phyloP scores from a whole-genome alignment of 2,888 invertebrate species.

The Elysia crispata region DNA sequence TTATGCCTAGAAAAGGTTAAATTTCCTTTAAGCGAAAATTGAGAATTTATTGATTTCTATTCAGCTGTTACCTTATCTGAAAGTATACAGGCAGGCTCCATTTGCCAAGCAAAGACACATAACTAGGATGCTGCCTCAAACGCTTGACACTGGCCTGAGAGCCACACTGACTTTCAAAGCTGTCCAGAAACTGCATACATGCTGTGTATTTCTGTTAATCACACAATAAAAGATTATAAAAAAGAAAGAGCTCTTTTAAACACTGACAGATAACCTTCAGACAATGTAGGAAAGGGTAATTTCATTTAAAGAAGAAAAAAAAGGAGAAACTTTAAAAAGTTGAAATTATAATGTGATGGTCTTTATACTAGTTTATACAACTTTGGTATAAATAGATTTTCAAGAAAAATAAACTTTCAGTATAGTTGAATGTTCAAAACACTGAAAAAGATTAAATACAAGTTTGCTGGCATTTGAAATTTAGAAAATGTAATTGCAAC shows the following conservation, averaged over 20 bases:
- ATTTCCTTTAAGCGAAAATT: no score
- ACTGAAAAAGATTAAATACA: no score
- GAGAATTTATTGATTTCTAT: no score
- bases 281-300: background rate
- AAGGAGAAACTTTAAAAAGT: no score
- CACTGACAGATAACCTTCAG: background rate
- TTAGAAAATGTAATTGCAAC: no score
- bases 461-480: no score
- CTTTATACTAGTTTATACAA: no score
- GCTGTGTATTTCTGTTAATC: slow-evolving; percentile 84
- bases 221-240: background rate
- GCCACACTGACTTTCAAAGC: slow-evolving; percentile 84
- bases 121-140: slow-evolving; percentile 84
- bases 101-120: slow-evolving; percentile 87
- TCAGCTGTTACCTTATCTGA: slow-evolving; percentile 83
- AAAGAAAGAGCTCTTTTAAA: background rate
- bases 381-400: no score
- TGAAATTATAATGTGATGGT: no score
- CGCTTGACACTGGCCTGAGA: slow-evolving; percentile 81
- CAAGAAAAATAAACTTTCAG: no score
- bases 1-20: no score
- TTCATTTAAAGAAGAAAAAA: background rate
- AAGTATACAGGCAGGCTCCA: slow-evolving; percentile 98
- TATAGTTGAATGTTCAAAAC: no score
- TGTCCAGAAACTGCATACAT: slow-evolving; percentile 86